Evolutionary conservation across 2,888 invertebrate genomes (phyloP).

Genomic region (Coenonympha glycerion): DNA sequence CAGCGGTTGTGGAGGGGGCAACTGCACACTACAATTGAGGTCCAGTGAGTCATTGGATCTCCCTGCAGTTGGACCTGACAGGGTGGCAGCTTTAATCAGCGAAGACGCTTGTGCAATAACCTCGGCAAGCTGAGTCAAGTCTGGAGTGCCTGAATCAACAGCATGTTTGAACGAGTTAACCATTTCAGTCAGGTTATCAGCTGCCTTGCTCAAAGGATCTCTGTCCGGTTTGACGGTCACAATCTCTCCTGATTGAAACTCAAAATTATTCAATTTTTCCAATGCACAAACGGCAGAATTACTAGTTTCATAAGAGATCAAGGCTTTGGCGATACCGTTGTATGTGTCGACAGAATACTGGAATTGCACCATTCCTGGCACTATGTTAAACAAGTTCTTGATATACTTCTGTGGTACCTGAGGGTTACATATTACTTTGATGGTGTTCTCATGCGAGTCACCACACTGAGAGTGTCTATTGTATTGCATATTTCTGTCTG

Average conservation of each 20-base stretch:
- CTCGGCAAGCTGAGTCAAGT: conserved; percentile 82
- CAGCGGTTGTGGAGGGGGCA: conserved; percentile 84
- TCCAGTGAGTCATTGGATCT: conserved; percentile 33
- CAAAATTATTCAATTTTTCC: conserved; percentile 91
- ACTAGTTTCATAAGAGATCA: conserved; percentile 54
- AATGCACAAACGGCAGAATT: conserved; percentile 78
- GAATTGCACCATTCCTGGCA: conserved; percentile 77
- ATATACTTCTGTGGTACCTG: conserved; percentile 84
- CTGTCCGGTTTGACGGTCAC: conserved; percentile 83
- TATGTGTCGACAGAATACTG: conserved; percentile 65
- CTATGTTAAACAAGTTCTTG: conserved; percentile 89
- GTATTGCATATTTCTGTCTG: conserved; percentile 33
- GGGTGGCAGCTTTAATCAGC: conserved; percentile 80
- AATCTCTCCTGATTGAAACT: conserved; percentile 92
- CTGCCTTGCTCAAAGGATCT: conserved; percentile 56
- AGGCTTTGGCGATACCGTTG: conserved; percentile 63
- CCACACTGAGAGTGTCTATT: conserved; percentile 26
- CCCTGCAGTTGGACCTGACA: too few relatives aligned
- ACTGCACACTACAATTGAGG: conserved; percentile 76
- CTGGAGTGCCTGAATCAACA: conserved; percentile 52
- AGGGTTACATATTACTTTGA: conserved; percentile 84
- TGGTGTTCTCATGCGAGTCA: conserved; percentile 71
- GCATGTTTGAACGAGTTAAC: conserved; percentile 60
- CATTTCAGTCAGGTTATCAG: conserved; percentile 53
- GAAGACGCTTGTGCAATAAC: conserved; percentile 86